These are phyloP conservation scores for Chirona hameri DNA, from an alignment of 2,888 invertebrate genomes.

Conservation along the genomic window DNA sequence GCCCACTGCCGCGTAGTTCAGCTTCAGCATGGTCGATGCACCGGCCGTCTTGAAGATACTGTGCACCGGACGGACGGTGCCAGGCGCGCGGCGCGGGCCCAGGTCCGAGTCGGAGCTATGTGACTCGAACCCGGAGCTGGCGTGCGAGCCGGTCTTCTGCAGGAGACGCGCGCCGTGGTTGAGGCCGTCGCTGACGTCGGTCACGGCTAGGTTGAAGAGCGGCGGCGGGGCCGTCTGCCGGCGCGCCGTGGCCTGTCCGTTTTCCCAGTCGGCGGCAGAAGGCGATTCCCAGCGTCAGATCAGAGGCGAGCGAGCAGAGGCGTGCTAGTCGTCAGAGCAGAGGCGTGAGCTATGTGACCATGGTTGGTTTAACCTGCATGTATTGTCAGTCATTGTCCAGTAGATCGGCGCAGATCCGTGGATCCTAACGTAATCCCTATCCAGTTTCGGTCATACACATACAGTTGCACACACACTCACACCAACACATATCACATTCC, in stretches of 20 bases:
- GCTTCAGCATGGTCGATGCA: conserved; percentile 37
- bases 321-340: no score
- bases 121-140: conserved; percentile 49
- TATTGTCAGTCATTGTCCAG: no score
- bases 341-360: no score
- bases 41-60: conserved; percentile 39
- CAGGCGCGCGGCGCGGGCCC: conserved; percentile 48
- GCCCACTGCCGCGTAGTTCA: conserved; percentile 38
- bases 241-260: conserved; percentile 80
- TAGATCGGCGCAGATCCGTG: no score
- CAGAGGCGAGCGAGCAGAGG: no score
- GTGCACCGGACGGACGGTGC: conserved; percentile 48
- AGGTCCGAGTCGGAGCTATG: conserved; percentile 60
- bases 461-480: no score
- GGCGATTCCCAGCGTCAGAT: no score
- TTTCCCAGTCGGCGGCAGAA: conserved; percentile 94
- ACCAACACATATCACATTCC: no score
- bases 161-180: conserved; percentile 37
- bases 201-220: conserved; percentile 45
- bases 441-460: no score
- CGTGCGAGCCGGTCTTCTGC: conserved; percentile 40
- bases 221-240: conserved; percentile 57
- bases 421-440: no score
- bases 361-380: no score
- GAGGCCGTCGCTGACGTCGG: conserved; percentile 40